Base-by-base conservation (phyloP, 2,888 invertebrate species). In the Laothoe populi region DNA sequence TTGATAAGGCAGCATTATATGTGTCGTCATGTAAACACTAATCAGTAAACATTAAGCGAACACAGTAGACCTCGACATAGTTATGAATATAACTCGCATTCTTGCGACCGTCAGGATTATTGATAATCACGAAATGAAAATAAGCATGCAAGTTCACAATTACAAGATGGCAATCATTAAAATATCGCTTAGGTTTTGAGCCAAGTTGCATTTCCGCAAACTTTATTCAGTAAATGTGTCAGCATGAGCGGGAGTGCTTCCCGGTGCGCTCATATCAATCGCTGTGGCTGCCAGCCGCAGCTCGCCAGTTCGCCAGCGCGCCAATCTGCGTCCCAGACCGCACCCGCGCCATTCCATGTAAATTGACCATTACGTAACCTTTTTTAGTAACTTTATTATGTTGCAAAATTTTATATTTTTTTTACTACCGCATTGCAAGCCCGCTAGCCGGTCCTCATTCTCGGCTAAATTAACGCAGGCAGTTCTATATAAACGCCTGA, bases 401-500 rank as follows among this genome's bases (percentile, higher is more conserved):
- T 11, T 13, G 31, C 35, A 53, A 53, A 53, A 19, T 19, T 35
- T 31, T 48, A 0, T 26, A 38, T 0, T 21, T 35, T 35, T 48
- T 23, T 49, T 31, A 35, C 10, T 35, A 35, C 19, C 16, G 35
- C 5, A 19, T 19, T 3, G 31, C 4, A 16, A 16, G 19, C 4
- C 19, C 1, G 4, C 31, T 31, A 11, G 11, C 31, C 26, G 4
- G 13, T 2, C 46, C 11, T 10, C 49, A 31, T 49, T 16, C 31
- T 31, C 31, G 10, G 13, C 24, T 0, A 42, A 44, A 19, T 53
- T 4, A 11, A 19, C 16, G 19, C 8, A 10, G 23, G 11, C 53
- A 10, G 10, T 10, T 19, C 35, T 31, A 10, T 53, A 26, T 16
- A 2, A 5, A 16, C 35, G 53, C 62, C 64, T 60, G 71, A 77